Evolutionary conservation across 2,797 vertebrate genomes (phyloP).

Genomic region (Diplodus sargus): DNA sequence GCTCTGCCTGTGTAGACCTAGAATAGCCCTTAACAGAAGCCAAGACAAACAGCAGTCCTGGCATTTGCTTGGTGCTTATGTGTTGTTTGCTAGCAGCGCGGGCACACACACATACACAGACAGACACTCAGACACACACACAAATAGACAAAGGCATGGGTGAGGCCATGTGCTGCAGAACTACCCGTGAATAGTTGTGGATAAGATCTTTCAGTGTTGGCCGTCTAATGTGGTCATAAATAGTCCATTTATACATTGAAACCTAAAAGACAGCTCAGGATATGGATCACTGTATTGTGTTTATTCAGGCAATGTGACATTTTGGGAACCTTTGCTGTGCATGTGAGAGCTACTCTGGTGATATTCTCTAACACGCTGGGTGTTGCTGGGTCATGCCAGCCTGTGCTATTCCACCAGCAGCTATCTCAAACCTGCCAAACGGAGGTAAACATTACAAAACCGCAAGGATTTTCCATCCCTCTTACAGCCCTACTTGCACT

Average conservation of each 20-base stretch:
- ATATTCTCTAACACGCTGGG: slow-evolving; percentile 4
- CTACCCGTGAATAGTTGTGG: slow-evolving; percentile 38
- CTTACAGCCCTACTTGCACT: neutral
- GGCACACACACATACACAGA: slow-evolving; percentile 2
- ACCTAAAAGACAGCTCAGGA: slow-evolving; percentile 1
- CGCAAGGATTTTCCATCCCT: slow-evolving; percentile 49
- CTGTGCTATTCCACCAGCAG: slow-evolving; percentile 40
- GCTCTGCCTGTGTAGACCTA: slow-evolving; percentile 4
- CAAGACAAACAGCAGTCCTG: slow-evolving; percentile 72
- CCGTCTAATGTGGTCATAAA: slow-evolving; percentile 34
- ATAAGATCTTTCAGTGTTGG: slow-evolving; percentile 43
- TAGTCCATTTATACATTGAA: slow-evolving; percentile 15
- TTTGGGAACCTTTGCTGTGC: slow-evolving; percentile 37
- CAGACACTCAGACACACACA: slow-evolving; percentile 10
- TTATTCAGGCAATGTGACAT: slow-evolving; percentile 51
- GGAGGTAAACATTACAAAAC: slow-evolving; percentile 57
- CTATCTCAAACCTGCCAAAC: slow-evolving; percentile 40
- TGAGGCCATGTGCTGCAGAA: slow-evolving; percentile 39
- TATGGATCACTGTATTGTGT: slow-evolving; percentile 4
- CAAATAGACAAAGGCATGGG: slow-evolving; percentile 50
- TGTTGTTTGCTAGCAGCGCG: neutral
- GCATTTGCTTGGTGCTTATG: slow-evolving; percentile 64
- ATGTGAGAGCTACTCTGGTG: slow-evolving; percentile 28
- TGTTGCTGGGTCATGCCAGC: slow-evolving; percentile 47
- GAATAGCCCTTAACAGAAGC: slow-evolving; percentile 41